Conservation (phyloP, 2,797 vertebrate genomes). For the Poeciliopsis infans region DNA sequence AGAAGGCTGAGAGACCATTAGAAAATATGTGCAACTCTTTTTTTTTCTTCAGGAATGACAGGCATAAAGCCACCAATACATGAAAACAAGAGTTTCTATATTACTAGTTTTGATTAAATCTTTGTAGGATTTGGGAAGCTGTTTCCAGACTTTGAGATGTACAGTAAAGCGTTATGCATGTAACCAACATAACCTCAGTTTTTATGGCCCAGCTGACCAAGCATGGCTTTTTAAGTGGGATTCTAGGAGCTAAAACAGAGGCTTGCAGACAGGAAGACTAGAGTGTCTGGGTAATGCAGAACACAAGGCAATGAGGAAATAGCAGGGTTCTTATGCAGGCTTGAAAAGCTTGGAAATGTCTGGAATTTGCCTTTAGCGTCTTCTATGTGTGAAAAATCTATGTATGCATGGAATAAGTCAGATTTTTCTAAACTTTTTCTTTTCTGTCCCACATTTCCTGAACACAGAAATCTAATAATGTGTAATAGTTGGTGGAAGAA, state of each 20-base stretch:
- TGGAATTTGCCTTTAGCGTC: not conserved
- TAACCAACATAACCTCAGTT: not conserved
- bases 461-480: not conserved
- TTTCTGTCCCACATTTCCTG: not conserved
- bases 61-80: not conserved
- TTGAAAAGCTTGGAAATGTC: not conserved
- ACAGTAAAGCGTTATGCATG: conserved; percentile 1
- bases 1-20: not conserved
- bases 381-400: not conserved
- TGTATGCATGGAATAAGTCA: not conserved
- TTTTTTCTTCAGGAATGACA: not conserved
- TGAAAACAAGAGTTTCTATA: not conserved
- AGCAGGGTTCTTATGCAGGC: not conserved
- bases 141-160: not conserved
- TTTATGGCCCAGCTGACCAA: conserved; percentile 1
- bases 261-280: conserved; percentile 1
- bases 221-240: not conserved
- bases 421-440: not conserved
- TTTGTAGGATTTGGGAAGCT: not conserved
- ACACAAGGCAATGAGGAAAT: not conserved
- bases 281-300: conserved; percentile 10
- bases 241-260: not conserved
- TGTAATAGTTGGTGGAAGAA: not conserved
- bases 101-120: not conserved
- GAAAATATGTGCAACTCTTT: not conserved